Percentiles rank a stretch among this genome's conserved stretches.
phyloP scores from a whole-genome alignment of 1,140 invertebrate genomes.

The Reticulitermes speratus region DNA sequence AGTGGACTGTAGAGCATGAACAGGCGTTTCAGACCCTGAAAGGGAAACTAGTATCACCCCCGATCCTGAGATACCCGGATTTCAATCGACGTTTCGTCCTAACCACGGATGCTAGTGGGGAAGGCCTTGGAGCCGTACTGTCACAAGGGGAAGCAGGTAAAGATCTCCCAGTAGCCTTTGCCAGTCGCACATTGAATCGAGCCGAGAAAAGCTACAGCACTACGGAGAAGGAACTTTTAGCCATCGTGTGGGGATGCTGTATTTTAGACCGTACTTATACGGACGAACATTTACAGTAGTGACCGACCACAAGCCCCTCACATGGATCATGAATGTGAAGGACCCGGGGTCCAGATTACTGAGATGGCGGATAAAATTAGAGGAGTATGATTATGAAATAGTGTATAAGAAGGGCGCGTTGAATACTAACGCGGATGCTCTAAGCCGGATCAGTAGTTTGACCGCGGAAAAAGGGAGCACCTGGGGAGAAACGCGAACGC shows the following conservation, averaged over 20 bases:
- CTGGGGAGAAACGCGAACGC: too few relatives aligned
- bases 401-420: conserved; percentile 36
- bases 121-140: too few relatives aligned
- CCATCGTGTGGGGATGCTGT: conserved; percentile 41
- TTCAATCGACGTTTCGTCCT: conserved; percentile 26
- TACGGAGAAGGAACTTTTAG: conserved; percentile 39
- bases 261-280: conserved; percentile 43
- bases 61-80: conserved; percentile 36
- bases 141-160: too few relatives aligned
- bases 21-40: conserved; percentile 33
- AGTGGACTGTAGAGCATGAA: conserved; percentile 34
- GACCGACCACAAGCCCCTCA: conserved; percentile 49
- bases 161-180: conserved; percentile 34
- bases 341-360: conserved; percentile 41
- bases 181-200: conserved; percentile 35
- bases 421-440: conserved; percentile 21
- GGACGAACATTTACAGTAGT: conserved; percentile 43
- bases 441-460: background rate
- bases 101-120: too few relatives aligned
- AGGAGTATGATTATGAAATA: conserved; percentile 43
- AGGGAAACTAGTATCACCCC: conserved; percentile 23
- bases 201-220: conserved; percentile 37
- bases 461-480: too few relatives aligned
- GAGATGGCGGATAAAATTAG: too few relatives aligned
- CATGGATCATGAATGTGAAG: too few relatives aligned